phyloP scores from a whole-genome alignment of 2,113 vertebrate species.

The Anhinga anhinga region DNA sequence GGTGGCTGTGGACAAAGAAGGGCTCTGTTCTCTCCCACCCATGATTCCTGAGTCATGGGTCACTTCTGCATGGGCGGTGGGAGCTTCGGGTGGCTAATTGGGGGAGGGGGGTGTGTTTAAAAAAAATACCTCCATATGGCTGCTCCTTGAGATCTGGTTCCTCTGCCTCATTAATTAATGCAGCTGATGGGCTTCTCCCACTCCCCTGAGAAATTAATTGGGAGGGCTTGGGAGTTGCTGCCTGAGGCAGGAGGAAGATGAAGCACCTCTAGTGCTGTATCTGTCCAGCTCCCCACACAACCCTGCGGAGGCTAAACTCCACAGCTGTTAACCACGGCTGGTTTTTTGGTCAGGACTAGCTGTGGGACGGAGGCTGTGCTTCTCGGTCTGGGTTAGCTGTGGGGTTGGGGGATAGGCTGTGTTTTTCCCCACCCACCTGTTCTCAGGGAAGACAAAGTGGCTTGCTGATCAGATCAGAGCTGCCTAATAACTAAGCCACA shows the following conservation, averaged over 20 bases:
- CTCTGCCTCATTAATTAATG: slow-evolving; percentile 34
- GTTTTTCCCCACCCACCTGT: neutral
- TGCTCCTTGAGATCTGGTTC: neutral
- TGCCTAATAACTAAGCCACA: neutral
- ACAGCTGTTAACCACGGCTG: neutral
- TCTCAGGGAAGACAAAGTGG: neutral
- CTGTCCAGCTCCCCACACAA: neutral
- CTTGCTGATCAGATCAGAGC: slow-evolving; percentile 6
- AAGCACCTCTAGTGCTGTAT: fast-evolving
- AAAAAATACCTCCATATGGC: neutral
- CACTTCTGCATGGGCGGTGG: neutral
- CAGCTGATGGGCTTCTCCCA: neutral
- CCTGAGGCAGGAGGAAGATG: neutral
- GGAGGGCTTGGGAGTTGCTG: neutral
- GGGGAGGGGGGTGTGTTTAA: neutral
- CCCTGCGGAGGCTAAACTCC: neutral
- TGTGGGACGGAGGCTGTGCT: neutral
- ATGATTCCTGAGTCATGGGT: neutral
- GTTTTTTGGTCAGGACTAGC: neutral
- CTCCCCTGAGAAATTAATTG: neutral
- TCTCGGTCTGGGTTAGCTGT: neutral
- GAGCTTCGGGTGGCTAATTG: neutral
- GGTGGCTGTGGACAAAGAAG: neutral
- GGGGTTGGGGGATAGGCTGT: neutral
- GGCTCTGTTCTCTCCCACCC: neutral